phyloP scores from a whole-genome alignment of 2,113 vertebrate genomes.

The Centropristis striata region DNA sequence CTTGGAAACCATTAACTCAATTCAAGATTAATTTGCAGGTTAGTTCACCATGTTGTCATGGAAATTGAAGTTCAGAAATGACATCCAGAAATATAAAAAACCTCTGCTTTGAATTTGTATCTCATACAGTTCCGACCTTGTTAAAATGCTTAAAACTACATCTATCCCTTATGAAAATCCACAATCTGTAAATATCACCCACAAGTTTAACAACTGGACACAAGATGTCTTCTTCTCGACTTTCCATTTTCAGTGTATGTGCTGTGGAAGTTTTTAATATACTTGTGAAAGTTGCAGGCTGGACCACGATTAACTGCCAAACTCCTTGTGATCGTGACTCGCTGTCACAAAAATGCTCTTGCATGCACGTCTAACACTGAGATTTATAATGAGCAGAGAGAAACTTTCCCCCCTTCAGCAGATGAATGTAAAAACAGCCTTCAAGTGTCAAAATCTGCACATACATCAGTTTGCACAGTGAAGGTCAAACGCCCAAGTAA shows the following conservation, averaged over 20 bases:
- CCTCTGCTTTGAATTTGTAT: not conserved
- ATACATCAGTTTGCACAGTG: not conserved
- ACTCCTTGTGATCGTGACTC: not conserved
- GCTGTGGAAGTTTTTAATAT: not conserved
- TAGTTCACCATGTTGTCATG: not conserved
- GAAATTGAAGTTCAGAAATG: not conserved
- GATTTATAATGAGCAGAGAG: not conserved
- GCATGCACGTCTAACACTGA: not conserved
- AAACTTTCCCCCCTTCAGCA: not conserved
- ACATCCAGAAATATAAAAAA: not conserved
- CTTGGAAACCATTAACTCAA: not conserved
- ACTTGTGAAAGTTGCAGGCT: not conserved
- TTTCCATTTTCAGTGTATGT: not conserved
- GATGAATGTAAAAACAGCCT: not conserved
- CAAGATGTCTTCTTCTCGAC: not conserved
- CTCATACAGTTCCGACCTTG: not conserved
- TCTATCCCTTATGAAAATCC: not conserved
- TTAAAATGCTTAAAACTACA: not conserved
- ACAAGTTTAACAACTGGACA: not conserved
- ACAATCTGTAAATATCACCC: not conserved
- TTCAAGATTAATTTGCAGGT: not conserved
- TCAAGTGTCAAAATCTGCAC: not conserved
- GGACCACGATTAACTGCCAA: not conserved
- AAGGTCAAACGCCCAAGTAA: conserved; percentile 1
- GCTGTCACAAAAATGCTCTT: not conserved